Base-by-base conservation (phyloP, 92 coral and sea anemone genomes). In the Siderastrea siderea region DNA sequence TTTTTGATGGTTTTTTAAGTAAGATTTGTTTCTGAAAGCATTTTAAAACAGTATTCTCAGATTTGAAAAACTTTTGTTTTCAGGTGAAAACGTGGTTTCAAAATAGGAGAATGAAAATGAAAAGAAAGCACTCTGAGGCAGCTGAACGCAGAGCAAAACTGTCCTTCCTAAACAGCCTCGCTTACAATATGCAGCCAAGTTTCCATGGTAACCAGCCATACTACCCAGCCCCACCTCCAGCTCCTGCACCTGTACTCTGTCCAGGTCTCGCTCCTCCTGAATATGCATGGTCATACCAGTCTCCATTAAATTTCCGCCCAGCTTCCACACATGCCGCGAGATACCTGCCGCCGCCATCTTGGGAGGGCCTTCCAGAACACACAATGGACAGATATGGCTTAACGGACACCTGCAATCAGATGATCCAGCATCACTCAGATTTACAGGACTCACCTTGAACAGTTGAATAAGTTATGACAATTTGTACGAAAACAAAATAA, bases 51-150 rank as follows among this genome's bases (percentile, higher is more conserved):
- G 38, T 26, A 26, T 26, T 26, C 38, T 10, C 7, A 53, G 6
- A 53, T 53, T 49, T 2, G 6, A 3, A 49, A 11, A 19, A 57
- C 17, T 6, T 59, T 47, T 13, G 4, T 78, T 63, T 78, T 59
- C 49, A 79, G 83, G 83, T 79, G 47, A 86, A 86, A 26, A 78
- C 81, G 48, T 86, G 90, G 90, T 86, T 86, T 82, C 90, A 86
- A 55, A 86, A 86, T 77, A 66, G 90, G 50, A 75, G 90, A 5
- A 86, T 86, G 90, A 86, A 86, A 59, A 43, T 73, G 71, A 86
- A 86, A 69, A 77, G 71, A 69, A 86, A 86, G 62, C 85, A 68
- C 0, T 59, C 61, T 15, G 90, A 78, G 53, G 77, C 45, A 5
- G 66, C 78, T 15, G 85, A 65, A 44, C 81, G 81, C 61, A 49